These are phyloP conservation scores for Drosophila aff. DNA, from an alignment of 1,140 invertebrate species.

Conservation along the genomic window DNA sequence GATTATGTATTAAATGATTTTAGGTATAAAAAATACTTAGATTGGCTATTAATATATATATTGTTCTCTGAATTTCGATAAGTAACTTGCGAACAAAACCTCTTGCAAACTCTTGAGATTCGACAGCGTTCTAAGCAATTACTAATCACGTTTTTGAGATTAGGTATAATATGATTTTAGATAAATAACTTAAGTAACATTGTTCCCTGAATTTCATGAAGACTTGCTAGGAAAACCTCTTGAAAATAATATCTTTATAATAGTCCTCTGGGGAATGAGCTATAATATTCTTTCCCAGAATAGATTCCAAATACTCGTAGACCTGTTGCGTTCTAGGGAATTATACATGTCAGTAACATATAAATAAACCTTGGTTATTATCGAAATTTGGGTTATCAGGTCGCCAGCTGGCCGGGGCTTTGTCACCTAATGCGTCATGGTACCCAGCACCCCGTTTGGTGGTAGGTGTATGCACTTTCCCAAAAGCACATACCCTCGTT, in stretches of 20 bases:
- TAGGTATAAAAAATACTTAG: too few relatives aligned
- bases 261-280: not conserved
- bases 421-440: slow-evolving; percentile 45
- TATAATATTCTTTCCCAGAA: not conserved
- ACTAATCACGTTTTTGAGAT: not conserved
- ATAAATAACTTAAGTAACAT: not conserved
- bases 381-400: slow-evolving; percentile 62
- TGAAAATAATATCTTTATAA: not conserved
- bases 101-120: too few relatives aligned
- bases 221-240: not conserved
- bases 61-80: not conserved
- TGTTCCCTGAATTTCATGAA: not conserved
- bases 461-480: not conserved
- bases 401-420: slow-evolving; percentile 27
- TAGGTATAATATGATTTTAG: not conserved
- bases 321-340: slow-evolving; percentile 1
- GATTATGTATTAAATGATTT: too few relatives aligned
- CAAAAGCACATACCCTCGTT: not conserved
- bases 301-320: not conserved
- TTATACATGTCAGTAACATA: slow-evolving; percentile 7
- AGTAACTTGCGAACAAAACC: not conserved
- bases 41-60: too few relatives aligned
- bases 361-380: slow-evolving; percentile 18
- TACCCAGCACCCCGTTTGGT: not conserved
- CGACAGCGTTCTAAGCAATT: not conserved